Evolutionary conservation across 2,888 invertebrate species (phyloP).

Genomic region (Schrankia costaestrigalis): DNA sequence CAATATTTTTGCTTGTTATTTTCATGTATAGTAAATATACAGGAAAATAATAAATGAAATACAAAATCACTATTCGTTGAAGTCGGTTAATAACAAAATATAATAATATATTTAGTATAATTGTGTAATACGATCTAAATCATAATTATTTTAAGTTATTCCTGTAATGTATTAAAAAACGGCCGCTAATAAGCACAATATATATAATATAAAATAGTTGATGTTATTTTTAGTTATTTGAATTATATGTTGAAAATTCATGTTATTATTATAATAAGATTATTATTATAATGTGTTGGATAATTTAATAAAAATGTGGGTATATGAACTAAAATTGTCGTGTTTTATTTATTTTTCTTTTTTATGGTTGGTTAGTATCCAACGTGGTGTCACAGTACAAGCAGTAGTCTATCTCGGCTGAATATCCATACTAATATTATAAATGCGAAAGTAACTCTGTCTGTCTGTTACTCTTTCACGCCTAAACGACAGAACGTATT

Average conservation of each 20-base stretch:
- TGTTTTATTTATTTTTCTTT: slow-evolving; percentile 37
- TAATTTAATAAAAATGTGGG: slow-evolving; percentile 74
- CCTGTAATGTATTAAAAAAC: neutral
- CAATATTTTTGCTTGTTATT: too few relatives aligned
- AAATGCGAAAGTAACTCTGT: too few relatives aligned
- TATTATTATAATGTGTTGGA: slow-evolving; percentile 21
- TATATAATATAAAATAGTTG: too few relatives aligned
- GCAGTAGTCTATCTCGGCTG: neutral
- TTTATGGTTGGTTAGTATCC: neutral
- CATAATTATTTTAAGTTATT: neutral
- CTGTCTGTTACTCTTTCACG: too few relatives aligned
- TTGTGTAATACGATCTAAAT: slow-evolving; percentile 3
- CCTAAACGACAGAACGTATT: too few relatives aligned
- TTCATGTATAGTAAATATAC: too few relatives aligned
- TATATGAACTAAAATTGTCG: slow-evolving; percentile 68
- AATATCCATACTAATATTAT: too few relatives aligned
- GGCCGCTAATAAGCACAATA: neutral
- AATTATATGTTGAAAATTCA: neutral
- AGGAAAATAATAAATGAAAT: too few relatives aligned
- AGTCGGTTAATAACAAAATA: too few relatives aligned
- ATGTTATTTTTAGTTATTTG: too few relatives aligned
- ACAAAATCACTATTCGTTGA: too few relatives aligned
- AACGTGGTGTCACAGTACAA: neutral
- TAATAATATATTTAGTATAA: too few relatives aligned
- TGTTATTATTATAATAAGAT: slow-evolving; percentile 5